Evolutionary conservation across 2,888 invertebrate species (phyloP).

Genomic region (Plemyria rubiginata): DNA sequence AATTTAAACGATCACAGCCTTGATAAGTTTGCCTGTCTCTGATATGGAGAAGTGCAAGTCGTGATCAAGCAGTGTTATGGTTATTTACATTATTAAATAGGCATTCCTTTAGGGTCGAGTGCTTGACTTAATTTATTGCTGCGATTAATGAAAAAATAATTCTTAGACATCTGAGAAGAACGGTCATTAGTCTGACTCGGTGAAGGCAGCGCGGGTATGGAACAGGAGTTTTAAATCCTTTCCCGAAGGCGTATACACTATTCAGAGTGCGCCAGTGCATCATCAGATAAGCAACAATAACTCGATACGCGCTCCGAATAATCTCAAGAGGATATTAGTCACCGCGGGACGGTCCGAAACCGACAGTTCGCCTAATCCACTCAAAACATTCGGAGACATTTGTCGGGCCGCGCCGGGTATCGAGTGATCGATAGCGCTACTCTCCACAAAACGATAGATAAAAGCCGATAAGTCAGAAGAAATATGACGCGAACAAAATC

Average conservation of each 20-base stretch:
- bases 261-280: slow-evolving; percentile 52
- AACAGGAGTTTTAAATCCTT: slow-evolving; percentile 36
- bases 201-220: slow-evolving; percentile 47
- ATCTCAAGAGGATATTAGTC: slow-evolving; percentile 74
- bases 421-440: slow-evolving; percentile 82
- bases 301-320: slow-evolving; percentile 79
- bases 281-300: slow-evolving; percentile 82
- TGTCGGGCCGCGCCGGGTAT: slow-evolving; percentile 76
- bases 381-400: slow-evolving; percentile 83
- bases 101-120: slow-evolving; percentile 70
- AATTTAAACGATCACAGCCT: slow-evolving; percentile 37
- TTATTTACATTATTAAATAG: slow-evolving; percentile 71
- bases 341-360: slow-evolving; percentile 66
- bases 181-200: slow-evolving; percentile 66
- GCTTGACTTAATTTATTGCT: slow-evolving; percentile 76
- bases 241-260: slow-evolving; percentile 39
- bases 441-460: slow-evolving; percentile 84
- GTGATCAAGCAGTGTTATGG: slow-evolving; percentile 60
- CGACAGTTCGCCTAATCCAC: slow-evolving; percentile 80
- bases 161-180: slow-evolving; percentile 70
- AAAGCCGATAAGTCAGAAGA: slow-evolving; percentile 84
- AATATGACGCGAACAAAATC: slow-evolving; percentile 85
- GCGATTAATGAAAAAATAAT: slow-evolving; percentile 71
- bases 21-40: slow-evolving; percentile 44
- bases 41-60: slow-evolving; percentile 61